Percentiles rank a stretch among this genome's conserved stretches.
Evolutionary conservation across 2,888 invertebrate genomes (phyloP).

Genomic region (Tribolium freemani): DNA sequence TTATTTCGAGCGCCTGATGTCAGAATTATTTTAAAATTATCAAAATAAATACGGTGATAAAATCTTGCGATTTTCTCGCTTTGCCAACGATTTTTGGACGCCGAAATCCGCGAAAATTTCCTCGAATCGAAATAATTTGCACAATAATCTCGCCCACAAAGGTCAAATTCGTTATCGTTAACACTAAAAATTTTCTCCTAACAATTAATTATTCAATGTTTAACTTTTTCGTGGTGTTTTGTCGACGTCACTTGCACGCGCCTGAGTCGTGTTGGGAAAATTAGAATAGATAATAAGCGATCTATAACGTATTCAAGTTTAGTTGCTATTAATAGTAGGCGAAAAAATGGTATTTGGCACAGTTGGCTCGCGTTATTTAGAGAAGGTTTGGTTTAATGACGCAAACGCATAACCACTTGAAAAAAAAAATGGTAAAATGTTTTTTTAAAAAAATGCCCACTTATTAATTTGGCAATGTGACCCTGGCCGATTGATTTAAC

Average conservation of each 20-base stretch:
- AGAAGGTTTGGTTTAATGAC: slow-evolving; percentile 9
- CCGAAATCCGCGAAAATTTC: neutral
- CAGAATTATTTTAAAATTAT: no score
- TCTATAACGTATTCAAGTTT: slow-evolving; percentile 15
- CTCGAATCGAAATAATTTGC: slow-evolving; percentile 2
- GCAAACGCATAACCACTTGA: slow-evolving; percentile 14
- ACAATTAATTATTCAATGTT: slow-evolving; percentile 1
- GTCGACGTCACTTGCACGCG: slow-evolving; percentile 21
- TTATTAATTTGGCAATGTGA: slow-evolving; percentile 37
- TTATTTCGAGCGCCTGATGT: no score
- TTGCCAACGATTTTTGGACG: no score
- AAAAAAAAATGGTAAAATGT: neutral
- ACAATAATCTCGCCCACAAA: no score
- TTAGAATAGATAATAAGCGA: slow-evolving; percentile 16
- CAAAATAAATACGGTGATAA: no score
- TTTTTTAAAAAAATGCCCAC: no score
- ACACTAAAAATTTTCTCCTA: neutral
- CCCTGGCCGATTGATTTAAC: slow-evolving; percentile 35
- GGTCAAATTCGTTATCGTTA: neutral
- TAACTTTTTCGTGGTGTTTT: neutral
- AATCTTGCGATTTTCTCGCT: no score
- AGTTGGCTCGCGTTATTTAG: slow-evolving; percentile 26
- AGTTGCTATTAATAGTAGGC: slow-evolving; percentile 11
- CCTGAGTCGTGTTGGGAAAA: slow-evolving; percentile 17
- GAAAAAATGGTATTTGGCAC: slow-evolving; percentile 31